Percentiles rank a stretch among this genome's conserved stretches.
Conservation (phyloP, 2,113 vertebrate genomes). For the Panurus biarmicus region DNA sequence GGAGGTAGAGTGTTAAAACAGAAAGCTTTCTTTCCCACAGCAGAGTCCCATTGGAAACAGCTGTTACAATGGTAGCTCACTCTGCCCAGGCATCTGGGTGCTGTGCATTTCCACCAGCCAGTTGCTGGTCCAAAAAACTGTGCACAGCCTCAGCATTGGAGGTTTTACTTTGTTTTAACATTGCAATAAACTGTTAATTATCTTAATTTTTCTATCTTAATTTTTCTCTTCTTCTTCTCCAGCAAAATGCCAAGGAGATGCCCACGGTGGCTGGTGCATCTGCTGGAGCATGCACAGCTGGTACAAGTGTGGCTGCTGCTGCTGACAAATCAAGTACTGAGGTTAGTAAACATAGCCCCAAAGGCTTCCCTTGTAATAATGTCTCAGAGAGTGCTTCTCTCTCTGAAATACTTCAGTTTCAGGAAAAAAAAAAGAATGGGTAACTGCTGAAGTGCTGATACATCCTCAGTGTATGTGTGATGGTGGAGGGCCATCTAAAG, state of each 20-base stretch:
- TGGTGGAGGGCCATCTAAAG: background rate
- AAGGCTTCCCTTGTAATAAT: background rate
- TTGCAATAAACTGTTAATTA: fast-evolving
- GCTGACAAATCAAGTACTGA: background rate
- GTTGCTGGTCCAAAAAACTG: background rate
- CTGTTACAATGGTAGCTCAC: background rate
- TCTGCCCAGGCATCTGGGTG: background rate
- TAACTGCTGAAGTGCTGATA: background rate
- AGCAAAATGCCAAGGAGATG: background rate
- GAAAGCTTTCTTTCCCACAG: background rate
- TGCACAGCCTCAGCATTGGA: fast-evolving
- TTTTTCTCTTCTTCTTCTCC: background rate
- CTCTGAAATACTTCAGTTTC: background rate
- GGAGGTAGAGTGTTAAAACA: background rate
- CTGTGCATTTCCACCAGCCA: background rate
- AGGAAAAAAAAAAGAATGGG: background rate
- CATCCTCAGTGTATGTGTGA: fast-evolving
- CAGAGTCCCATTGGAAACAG: background rate
- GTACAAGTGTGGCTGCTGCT: background rate
- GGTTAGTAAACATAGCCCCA: background rate
- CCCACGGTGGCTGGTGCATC: background rate
- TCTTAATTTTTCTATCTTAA: background rate
- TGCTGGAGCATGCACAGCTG: background rate
- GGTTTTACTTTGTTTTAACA: background rate
- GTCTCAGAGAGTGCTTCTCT: background rate